These are phyloP conservation scores for Palythoa heliodiscus DNA, from an alignment of 92 coral and sea anemone genomes.

Conservation along the genomic window DNA sequence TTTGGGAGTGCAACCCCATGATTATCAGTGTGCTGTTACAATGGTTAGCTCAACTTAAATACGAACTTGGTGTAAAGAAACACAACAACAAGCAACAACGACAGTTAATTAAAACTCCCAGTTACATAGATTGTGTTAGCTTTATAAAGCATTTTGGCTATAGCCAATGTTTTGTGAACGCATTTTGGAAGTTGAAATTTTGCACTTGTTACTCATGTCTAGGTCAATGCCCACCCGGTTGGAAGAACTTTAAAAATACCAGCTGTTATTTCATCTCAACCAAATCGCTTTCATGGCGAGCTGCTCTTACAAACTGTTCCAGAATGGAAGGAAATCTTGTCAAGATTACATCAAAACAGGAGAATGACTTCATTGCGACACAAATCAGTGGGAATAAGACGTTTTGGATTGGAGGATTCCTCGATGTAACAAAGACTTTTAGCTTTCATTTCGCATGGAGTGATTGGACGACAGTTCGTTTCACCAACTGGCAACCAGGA, in stretches of 20 bases:
- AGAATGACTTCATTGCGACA: not conserved
- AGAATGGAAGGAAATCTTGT: conserved; percentile 1
- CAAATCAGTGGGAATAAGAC: not conserved
- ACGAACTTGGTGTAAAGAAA: too few species aligned
- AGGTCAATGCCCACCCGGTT: conserved; percentile 25
- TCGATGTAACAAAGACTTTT: not conserved
- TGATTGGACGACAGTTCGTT: conserved; percentile 21
- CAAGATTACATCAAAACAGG: conserved; percentile 9
- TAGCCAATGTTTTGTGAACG: too few species aligned
- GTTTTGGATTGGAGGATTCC: conserved; percentile 16
- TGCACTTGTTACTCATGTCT: too few species aligned
- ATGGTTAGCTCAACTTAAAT: too few species aligned
- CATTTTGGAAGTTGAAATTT: too few species aligned
- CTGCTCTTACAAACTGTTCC: not conserved
- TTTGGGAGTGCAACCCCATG: too few species aligned
- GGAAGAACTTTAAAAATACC: conserved; percentile 11
- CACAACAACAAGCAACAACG: too few species aligned
- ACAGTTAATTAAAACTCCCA: too few species aligned
- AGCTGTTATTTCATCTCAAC: conserved; percentile 21
- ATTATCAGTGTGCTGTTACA: too few species aligned
- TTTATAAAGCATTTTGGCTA: too few species aligned
- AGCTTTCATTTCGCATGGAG: not conserved
- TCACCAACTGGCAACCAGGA: conserved; percentile 11
- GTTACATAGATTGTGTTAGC: too few species aligned
- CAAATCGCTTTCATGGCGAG: conserved; percentile 6